A percentile compares a stretch with the other conserved stretches of the same genome.
Conservation (phyloP, 2,888 invertebrate species). For the Melanostoma scalare region DNA sequence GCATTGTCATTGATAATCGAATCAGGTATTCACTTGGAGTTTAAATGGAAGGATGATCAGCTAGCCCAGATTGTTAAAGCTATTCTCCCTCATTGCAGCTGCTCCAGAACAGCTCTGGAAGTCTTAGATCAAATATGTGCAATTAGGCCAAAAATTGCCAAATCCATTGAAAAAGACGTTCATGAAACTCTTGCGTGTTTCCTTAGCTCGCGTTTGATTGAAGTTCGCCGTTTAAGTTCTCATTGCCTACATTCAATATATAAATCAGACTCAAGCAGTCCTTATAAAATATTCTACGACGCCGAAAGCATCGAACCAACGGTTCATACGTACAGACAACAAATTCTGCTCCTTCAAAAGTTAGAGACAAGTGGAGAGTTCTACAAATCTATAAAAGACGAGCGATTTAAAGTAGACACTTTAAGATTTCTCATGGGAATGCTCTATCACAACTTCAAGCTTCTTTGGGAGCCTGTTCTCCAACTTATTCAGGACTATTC, state of each 20-base stretch:
- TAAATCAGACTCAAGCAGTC: slow-evolving; percentile 75
- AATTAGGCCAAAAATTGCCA: slow-evolving; percentile 82
- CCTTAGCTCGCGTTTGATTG: slow-evolving; percentile 87
- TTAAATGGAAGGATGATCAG: slow-evolving; percentile 53
- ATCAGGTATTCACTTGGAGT: slow-evolving; percentile 84
- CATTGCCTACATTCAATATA: slow-evolving; percentile 89
- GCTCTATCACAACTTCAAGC: slow-evolving; percentile 92
- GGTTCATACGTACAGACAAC: slow-evolving; percentile 91
- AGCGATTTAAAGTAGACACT: slow-evolving; percentile 86
- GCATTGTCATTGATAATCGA: slow-evolving; percentile 85
- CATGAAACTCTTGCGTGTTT: slow-evolving; percentile 84
- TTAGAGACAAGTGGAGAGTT: slow-evolving; percentile 86
- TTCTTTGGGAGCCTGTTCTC: slow-evolving; percentile 93
- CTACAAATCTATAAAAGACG: slow-evolving; percentile 83
- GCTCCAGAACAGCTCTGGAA: slow-evolving; percentile 76
- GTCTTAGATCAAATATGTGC: slow-evolving; percentile 80
- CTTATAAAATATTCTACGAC: slow-evolving; percentile 87
- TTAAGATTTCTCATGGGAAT: slow-evolving; percentile 91
- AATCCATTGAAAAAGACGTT: slow-evolving; percentile 74
- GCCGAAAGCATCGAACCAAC: slow-evolving; percentile 88
- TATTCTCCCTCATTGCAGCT: slow-evolving; percentile 75
- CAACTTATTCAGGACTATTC: slow-evolving; percentile 90
- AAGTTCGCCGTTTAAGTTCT: slow-evolving; percentile 87
- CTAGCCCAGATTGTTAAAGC: slow-evolving; percentile 41
- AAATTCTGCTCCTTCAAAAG: slow-evolving; percentile 88